A percentile compares a stretch with the other conserved stretches of the same genome.
These are phyloP conservation scores for Meles meles DNA, from an alignment of 2,113 vertebrate species.

Conservation along the genomic window DNA sequence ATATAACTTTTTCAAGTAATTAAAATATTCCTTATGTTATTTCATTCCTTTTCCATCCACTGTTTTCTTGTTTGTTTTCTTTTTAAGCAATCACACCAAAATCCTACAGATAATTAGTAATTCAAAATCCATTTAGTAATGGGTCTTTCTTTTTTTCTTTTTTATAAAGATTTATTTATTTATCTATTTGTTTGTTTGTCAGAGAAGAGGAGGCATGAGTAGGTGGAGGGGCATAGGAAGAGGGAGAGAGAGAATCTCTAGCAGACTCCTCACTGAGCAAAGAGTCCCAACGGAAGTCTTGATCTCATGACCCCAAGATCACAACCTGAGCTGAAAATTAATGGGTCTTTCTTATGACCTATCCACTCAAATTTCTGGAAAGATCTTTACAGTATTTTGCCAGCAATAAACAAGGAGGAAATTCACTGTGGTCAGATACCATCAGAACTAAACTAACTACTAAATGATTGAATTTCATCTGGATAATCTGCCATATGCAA, in stretches of 20 bases:
- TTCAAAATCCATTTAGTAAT: not conserved
- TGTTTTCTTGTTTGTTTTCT: not conserved
- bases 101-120: not conserved
- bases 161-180: not conserved
- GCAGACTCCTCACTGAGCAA: not conserved
- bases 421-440: not conserved
- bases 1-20: not conserved
- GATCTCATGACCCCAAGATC: not conserved
- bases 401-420: not conserved
- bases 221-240: not conserved
- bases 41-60: not conserved
- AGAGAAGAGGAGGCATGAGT: not conserved
- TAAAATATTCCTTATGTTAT: not conserved
- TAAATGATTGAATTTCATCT: not conserved
- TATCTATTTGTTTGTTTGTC: not conserved
- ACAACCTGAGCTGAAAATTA: not conserved
- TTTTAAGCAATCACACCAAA: not conserved
- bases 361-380: not conserved
- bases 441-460: not conserved
- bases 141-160: not conserved
- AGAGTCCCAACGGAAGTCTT: not conserved
- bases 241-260: not conserved
- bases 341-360: not conserved
- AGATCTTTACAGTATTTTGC: not conserved
- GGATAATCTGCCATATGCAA: not conserved